A percentile compares a stretch with the other conserved stretches of the same genome.
phyloP scores from a whole-genome alignment of 2,113 vertebrate species.

The Coryphaenoides rupestris region DNA sequence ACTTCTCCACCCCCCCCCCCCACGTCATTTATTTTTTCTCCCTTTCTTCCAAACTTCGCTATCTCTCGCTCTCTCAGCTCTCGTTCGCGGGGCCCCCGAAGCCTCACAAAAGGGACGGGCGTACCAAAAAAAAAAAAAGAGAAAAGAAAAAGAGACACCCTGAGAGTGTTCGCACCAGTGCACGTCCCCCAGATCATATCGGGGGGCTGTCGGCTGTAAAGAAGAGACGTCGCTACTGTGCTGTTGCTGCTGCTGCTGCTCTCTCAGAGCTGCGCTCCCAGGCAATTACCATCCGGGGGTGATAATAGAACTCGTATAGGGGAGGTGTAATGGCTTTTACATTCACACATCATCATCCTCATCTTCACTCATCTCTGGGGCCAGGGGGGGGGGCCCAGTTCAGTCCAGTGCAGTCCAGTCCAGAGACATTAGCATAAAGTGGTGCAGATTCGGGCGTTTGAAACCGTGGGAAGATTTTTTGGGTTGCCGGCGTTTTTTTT shows the following conservation, averaged over 20 bases:
- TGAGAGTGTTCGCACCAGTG: constrained; percentile 7
- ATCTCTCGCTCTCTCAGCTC: neutral
- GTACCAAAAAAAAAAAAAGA: neutral
- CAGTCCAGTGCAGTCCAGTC: neutral
- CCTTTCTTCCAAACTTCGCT: neutral
- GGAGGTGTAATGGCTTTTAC: constrained; percentile 9
- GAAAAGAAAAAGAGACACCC: neutral
- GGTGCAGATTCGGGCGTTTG: no score
- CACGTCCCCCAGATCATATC: constrained; percentile 12
- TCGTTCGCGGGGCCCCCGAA: neutral
- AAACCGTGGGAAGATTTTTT: no score
- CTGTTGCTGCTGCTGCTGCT: no score
- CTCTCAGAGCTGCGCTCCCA: neutral
- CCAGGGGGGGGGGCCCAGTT: neutral
- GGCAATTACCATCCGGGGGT: constrained; percentile 18
- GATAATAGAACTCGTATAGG: constrained; percentile 19
- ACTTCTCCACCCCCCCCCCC: no score
- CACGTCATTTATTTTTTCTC: no score
- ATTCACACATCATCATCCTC: constrained; percentile 29
- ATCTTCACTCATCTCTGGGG: neutral
- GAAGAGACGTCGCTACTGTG: neutral
- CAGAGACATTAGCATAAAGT: neutral
- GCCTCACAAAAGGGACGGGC: constrained; percentile 23
- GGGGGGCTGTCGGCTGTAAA: neutral
- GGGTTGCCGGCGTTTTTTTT: no score